These are phyloP conservation scores for Neotoxoptera formosana DNA, from an alignment of 1,140 invertebrate genomes.

Conservation along the genomic window DNA sequence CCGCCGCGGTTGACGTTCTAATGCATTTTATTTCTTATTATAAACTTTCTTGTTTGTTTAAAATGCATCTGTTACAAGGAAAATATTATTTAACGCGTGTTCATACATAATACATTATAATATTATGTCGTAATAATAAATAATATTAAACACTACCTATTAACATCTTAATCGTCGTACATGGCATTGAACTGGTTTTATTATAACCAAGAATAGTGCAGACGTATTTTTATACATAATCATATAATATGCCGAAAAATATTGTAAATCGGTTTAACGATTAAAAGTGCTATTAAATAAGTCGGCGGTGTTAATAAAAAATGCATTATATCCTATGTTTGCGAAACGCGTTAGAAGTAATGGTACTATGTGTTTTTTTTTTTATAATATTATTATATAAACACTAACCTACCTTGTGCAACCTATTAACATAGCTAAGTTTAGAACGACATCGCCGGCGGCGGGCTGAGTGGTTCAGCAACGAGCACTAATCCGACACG, in stretches of 20 bases:
- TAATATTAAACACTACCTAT: not conserved
- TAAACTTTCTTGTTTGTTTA: not conserved
- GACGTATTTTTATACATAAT: not conserved
- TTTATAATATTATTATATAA: not conserved
- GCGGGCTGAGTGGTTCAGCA: not conserved
- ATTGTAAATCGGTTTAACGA: not conserved
- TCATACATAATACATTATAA: not conserved
- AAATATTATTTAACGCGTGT: not conserved
- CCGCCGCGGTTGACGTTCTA: not conserved
- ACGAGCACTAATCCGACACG: not conserved
- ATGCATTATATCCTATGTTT: not conserved
- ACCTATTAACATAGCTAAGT: not conserved
- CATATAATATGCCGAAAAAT: not conserved
- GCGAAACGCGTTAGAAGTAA: not conserved
- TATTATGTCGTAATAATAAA: not conserved
- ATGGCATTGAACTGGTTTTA: not conserved
- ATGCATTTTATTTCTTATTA: not conserved
- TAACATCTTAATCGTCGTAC: not conserved
- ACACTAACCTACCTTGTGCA: not conserved
- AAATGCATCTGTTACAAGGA: not conserved
- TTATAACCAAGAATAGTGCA: not conserved
- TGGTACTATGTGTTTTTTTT: not conserved
- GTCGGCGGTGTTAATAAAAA: not conserved
- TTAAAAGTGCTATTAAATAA: not conserved
- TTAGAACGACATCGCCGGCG: not conserved